These are phyloP conservation scores for Dolichallabes microphthalmus DNA, from an alignment of 2,113 vertebrate species.

Conservation along the genomic window DNA sequence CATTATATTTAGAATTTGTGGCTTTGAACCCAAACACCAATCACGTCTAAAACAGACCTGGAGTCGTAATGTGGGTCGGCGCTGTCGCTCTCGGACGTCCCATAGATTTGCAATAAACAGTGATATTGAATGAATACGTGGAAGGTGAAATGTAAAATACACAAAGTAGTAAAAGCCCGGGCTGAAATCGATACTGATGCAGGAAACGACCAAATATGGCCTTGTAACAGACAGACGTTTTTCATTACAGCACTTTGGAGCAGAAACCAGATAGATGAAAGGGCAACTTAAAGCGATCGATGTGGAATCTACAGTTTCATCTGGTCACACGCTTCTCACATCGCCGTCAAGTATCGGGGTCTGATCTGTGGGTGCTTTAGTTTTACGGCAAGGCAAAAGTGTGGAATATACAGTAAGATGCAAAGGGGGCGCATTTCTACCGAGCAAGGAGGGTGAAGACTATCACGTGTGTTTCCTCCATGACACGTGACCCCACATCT, in stretches of 20 bases:
- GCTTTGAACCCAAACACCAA: background rate
- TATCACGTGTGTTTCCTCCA: no score
- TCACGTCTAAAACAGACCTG: background rate
- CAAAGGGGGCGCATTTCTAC: no score
- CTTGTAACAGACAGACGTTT: conserved; percentile 42
- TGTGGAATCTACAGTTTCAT: background rate
- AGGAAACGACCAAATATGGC: conserved; percentile 29
- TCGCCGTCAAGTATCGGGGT: background rate
- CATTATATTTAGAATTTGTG: background rate
- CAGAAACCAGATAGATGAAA: background rate
- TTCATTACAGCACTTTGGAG: conserved; percentile 19
- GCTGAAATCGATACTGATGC: conserved; percentile 35
- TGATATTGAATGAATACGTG: background rate
- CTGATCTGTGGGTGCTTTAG: background rate
- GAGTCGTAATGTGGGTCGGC: background rate
- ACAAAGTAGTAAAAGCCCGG: background rate
- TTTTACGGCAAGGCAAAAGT: background rate
- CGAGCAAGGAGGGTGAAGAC: no score
- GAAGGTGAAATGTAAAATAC: conserved; percentile 9
- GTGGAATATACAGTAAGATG: background rate
- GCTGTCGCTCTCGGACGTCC: background rate
- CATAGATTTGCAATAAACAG: background rate
- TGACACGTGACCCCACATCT: no score
- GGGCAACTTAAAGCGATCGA: conserved; percentile 10
- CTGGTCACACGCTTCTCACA: background rate